Base-by-base conservation (phyloP, 2,797 vertebrate species). In the Cryptoprocta ferox region DNA sequence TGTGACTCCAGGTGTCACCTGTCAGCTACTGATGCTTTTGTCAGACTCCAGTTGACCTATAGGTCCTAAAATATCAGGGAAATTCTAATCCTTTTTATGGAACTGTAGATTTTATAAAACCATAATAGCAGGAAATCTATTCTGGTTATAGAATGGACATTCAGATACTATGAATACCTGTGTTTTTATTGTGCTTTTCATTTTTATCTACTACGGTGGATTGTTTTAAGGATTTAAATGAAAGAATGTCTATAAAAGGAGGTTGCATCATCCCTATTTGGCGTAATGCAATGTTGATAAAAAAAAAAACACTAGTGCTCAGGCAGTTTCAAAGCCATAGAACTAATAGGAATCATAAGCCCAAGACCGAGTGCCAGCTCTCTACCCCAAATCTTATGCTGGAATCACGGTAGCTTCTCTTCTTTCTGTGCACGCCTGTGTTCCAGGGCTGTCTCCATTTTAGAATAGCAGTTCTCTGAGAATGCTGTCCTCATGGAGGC, bases 11-110 rank as follows among this genome's bases (percentile, higher is more conserved):
- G 75, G 56, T 59, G 28, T 59, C 37, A 50, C 4, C 18, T 79
- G 26, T 82, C n/a, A 48, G 53, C 2, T 30, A 6, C 4, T 39
- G 9, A 19, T 30, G 30, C 16, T 59, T 86, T 80, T 61, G 19
- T 61, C 65, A 73, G 45, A 42, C 37, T 93, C 2, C 0, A n/a
- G 19, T 81, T 61, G 39, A 37, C 32, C 32, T 68, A 4, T 32
- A 8, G 39, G 37, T 90, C 63, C 59, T 68, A 71, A 94, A 61
- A 39, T 79, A 56, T 53, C 35, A n/a, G 68, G 48, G 32, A 39
- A 89, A 75, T 53, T 15, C 8, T 24, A 18, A 35, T 75, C 35
- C 81, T 96, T 94, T 89, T 85, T 84, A 59, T 89, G 65, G 19
- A 85, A 56, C 87, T 80, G 71, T 56, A 28, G 26, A 65, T 53